Base-by-base conservation (phyloP, 2,113 vertebrate genomes). In the Hyaena hyaena region DNA sequence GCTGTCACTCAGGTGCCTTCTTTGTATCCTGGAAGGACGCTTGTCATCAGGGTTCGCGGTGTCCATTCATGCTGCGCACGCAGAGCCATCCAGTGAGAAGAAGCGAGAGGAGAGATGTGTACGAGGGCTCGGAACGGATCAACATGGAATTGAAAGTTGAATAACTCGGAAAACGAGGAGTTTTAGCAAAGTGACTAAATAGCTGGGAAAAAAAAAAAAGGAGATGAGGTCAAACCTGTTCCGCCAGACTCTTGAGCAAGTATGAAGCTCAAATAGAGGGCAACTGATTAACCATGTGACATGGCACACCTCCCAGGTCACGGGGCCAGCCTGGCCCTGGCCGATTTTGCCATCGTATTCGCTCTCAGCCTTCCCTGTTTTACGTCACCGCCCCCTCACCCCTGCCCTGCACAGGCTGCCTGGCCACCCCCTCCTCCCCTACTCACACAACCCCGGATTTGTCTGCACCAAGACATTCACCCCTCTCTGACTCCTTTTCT, bases 151-250 rank as follows among this genome's bases (percentile, higher is more conserved):
- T 89, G 95, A 66, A 95, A 96, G 92, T 96, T 95, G 90, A 95
- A 84, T 93, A 96, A 95, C 79, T 96, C 3, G 4, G 93, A 86
- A 91, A 96, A 92, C 90, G 26, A 74, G 74, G 74, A 48, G 74
- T 77, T 77, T 77, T 31, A 77, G 74, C 74, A 48, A 48, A 77
- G 74, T 77, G 74, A 48, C 74, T 77, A 48, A 77, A 48, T 48
- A 31, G 74, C 43, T 77, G 31, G 26, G 19, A 28, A 26, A 68
- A 79, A n/a, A 24, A 12, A 93, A 74, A 65, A 66, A 14, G 24
- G 21, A 50, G 79, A 50, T 71, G 82, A 92, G 74, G 68, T 95
- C 68, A 76, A 63, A 87, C 80, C 69, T 92, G 81, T 71, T 92
- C 69, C 9, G 0, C 48, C 28, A 87, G 90, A 79, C 17, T 28